Percentiles rank a stretch among this genome's conserved stretches.
phyloP scores from a whole-genome alignment of 2,113 vertebrate species.

The Centropus bengalensis region DNA sequence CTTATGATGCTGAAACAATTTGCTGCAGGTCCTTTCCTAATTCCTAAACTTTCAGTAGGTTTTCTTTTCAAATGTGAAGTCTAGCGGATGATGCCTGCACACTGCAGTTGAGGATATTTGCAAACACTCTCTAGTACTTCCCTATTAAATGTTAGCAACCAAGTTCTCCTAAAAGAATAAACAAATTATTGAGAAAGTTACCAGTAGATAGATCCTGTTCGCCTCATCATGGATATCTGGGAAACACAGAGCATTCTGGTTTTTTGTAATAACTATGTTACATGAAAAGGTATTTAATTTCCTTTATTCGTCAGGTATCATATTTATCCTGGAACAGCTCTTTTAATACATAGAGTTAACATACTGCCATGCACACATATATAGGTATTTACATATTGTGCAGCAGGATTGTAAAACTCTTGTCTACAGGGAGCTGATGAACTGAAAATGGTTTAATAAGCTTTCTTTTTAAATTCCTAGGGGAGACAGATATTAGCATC shows the following conservation, averaged over 20 bases:
- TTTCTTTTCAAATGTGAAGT: not conserved
- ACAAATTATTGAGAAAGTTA: not conserved
- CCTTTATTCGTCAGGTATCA: conserved; percentile 18
- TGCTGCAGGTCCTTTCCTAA: not conserved
- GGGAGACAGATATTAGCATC: conserved; percentile 54
- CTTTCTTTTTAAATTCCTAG: conserved; percentile 49
- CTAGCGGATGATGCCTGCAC: not conserved
- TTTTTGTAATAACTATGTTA: not conserved
- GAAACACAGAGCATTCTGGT: not conserved
- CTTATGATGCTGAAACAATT: not conserved
- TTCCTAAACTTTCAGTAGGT: not conserved
- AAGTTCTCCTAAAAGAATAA: not conserved
- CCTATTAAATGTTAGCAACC: not conserved
- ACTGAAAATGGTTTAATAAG: conserved; percentile 53
- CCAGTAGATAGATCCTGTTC: not conserved
- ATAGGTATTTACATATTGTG: not conserved
- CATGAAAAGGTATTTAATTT: not conserved
- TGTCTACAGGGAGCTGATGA: conserved; percentile 47
- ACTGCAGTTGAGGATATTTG: not conserved
- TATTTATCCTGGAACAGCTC: not conserved
- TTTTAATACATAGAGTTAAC: not conserved
- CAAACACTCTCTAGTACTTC: not conserved
- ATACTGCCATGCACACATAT: not conserved
- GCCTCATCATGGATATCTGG: not conserved
- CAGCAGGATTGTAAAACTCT: conserved; percentile 15